Conservation (phyloP, 64 coral and sea anemone genomes). For the Actinia equina region DNA sequence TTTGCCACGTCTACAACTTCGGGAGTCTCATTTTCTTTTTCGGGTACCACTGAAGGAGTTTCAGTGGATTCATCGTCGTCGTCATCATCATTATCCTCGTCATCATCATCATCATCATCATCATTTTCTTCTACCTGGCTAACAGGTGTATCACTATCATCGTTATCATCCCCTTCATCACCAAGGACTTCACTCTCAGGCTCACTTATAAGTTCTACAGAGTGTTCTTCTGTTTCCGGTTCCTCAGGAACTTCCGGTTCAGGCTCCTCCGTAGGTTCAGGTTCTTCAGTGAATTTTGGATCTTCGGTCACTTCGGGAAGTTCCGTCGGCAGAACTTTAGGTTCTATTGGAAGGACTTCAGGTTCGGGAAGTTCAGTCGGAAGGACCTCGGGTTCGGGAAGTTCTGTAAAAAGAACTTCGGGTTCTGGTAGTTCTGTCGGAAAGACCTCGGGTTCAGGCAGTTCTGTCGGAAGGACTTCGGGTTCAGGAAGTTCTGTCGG, state of each 20-base stretch:
- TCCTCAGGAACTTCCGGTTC: no score
- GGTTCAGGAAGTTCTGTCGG: not conserved
- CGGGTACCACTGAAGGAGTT: not conserved
- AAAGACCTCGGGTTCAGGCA: not conserved
- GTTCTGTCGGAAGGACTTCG: not conserved
- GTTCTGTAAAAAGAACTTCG: not conserved
- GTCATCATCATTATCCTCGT: not conserved
- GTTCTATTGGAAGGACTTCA: not conserved
- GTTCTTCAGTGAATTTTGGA: not conserved
- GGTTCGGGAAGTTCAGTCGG: not conserved
- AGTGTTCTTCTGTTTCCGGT: no score
- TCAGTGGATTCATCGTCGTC: not conserved
- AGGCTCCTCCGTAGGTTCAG: not conserved
- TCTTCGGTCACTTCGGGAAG: not conserved
- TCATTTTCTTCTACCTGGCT: not conserved
- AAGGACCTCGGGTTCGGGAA: not conserved
- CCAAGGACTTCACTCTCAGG: not conserved
- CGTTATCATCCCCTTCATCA: constrained; percentile 4
- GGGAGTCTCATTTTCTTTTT: not conserved
- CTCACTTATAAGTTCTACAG: no score
- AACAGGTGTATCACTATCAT: not conserved
- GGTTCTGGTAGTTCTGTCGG: not conserved
- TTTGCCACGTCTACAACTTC: not conserved
- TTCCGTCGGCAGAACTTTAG: not conserved
- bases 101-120: not conserved